These are phyloP conservation scores for Phalera bucephala DNA, from an alignment of 2,888 invertebrate genomes.

Conservation along the genomic window DNA sequence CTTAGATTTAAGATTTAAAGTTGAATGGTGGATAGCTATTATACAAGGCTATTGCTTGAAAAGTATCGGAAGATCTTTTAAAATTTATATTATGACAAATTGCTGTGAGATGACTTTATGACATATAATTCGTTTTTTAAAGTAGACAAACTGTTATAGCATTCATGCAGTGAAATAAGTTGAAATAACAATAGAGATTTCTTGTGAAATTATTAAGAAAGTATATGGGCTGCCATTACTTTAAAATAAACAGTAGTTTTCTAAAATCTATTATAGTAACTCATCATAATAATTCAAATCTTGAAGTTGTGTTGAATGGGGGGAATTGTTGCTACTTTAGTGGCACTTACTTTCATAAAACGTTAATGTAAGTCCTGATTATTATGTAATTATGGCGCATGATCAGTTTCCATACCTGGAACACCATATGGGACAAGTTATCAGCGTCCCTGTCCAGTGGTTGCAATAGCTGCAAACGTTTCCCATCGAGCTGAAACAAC, in stretches of 20 bases:
- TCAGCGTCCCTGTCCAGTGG: constrained; percentile 94
- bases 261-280: too few species aligned
- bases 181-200: constrained; percentile 10
- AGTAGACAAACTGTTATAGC: constrained; percentile 24
- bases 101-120: constrained; percentile 21
- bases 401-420: constrained; percentile 93
- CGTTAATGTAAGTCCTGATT: too few species aligned
- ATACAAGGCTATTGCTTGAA: constrained; percentile 6
- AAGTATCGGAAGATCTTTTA: constrained; percentile 17
- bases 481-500: constrained; percentile 91
- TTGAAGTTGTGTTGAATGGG: too few species aligned
- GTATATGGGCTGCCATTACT: too few species aligned
- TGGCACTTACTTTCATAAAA: too few species aligned
- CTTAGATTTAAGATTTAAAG: constrained; percentile 6
- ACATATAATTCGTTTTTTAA: constrained; percentile 20
- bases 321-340: too few species aligned
- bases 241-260: too few species aligned
- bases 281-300: too few species aligned
- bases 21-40: constrained; percentile 1
- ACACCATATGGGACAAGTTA: constrained; percentile 93
- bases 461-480: constrained; percentile 89
- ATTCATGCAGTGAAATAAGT: constrained; percentile 7
- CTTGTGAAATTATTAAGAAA: neutral
- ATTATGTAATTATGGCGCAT: too few species aligned
- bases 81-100: constrained; percentile 28